Evolutionary conservation across 2,888 invertebrate genomes (phyloP).

Genomic region (Drosophila lacicola): DNA sequence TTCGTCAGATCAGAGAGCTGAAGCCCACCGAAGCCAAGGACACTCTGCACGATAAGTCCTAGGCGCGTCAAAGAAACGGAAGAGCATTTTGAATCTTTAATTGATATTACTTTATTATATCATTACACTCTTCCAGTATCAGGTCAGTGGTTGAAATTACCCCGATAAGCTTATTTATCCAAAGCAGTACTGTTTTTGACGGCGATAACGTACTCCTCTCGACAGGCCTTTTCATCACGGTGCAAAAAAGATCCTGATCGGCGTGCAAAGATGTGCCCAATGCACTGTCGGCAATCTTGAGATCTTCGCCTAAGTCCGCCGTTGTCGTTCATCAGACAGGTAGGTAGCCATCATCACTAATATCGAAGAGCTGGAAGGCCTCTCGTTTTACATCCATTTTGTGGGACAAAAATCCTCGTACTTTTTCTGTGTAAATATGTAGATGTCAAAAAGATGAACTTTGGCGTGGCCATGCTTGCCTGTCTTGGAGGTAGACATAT

Average conservation of each 20-base stretch:
- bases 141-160: conserved; percentile 40
- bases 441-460: conserved; percentile 97
- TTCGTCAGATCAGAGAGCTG: no score
- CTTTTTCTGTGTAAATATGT: conserved; percentile 93
- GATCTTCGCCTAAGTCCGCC: no score
- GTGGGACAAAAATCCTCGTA: conserved; percentile 99
- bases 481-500: conserved; percentile 99
- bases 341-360: conserved; percentile 95
- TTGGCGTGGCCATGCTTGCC: conserved; percentile 99
- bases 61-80: no score
- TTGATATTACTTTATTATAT: conserved; percentile 81
- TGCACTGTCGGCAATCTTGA: conserved; percentile 85
- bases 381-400: conserved; percentile 99
- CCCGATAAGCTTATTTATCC: conserved; percentile 91
- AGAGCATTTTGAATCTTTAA: conserved; percentile 65
- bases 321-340: conserved; percentile 97
- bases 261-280: conserved; percentile 94
- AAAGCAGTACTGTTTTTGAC: conserved; percentile 98
- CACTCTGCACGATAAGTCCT: no score
- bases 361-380: conserved; percentile 98
- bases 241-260: conserved; percentile 97
- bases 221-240: conserved; percentile 96
- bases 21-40: no score
- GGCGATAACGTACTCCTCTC: conserved; percentile 97
- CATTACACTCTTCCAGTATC: conserved; percentile 39